Percentiles rank a stretch among this genome's conserved stretches.
Evolutionary conservation across 2,113 vertebrate genomes (phyloP).

Genomic region (Lycaon pictus): DNA sequence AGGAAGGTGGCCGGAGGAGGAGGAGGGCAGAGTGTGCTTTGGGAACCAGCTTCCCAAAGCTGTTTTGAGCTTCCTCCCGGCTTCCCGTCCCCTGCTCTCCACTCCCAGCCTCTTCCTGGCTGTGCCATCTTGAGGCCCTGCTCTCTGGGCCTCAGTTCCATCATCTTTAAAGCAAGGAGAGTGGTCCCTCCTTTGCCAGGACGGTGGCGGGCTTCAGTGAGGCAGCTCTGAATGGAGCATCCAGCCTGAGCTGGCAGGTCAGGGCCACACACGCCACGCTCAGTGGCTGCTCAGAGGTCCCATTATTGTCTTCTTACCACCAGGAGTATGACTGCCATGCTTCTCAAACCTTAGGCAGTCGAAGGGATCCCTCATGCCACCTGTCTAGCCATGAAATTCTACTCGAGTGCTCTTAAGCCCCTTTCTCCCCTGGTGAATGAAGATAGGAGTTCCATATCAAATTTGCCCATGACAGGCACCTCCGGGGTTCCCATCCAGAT

Average conservation of each 20-base stretch:
- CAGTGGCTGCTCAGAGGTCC: neutral
- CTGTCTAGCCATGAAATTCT: neutral
- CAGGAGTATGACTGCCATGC: neutral
- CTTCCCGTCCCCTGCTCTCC: neutral
- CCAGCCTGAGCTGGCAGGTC: neutral
- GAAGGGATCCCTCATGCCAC: neutral
- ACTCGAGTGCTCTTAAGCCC: neutral
- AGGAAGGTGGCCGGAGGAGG: neutral
- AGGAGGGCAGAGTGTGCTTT: neutral
- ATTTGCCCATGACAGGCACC: neutral
- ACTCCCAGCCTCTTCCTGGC: neutral
- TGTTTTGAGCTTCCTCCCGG: neutral
- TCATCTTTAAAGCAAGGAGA: neutral
- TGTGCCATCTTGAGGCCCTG: neutral
- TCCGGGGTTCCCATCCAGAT: neutral
- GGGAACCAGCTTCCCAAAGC: neutral
- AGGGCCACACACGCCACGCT: rapidly evolving
- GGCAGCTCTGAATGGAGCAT: neutral
- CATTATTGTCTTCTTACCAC: neutral
- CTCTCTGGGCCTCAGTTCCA: neutral
- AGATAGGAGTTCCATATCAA: neutral
- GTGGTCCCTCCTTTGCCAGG: neutral
- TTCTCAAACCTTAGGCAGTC: neutral
- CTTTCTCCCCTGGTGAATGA: neutral
- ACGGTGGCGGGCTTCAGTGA: neutral